Base-by-base conservation (phyloP, 1,140 invertebrate genomes). In the Eciton burchellii region DNA sequence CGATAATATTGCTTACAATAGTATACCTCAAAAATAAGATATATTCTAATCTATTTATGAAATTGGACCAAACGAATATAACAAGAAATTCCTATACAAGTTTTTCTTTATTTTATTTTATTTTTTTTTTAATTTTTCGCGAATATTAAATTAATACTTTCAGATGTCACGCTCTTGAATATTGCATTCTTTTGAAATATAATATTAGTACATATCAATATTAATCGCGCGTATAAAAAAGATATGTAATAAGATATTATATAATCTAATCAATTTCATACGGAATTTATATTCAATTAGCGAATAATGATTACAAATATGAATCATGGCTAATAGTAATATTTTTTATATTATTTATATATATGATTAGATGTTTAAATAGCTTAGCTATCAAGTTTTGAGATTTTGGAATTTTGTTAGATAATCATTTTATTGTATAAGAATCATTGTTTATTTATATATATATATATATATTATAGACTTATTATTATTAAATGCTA, bases 401-500 rank as follows among this genome's bases (percentile, higher is more conserved):
- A 87, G 54, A 73, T 11, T 81, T 71, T 77, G 74, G 84, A 29
- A 73, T 11, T 77, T 26, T 74, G 85, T 84, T 84, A 83, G 81
- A 52, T 87, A 89, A 82, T 84, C 88, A 88, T 90, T 90, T 84
- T 89, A 88, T 89, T 90, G 84, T 90, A 68, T 49, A 88, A 91
- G 86, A 88, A 89, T 89, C 6, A 35, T 89, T 77, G 85, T 81
- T 54, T 89, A 91, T 91, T 91, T 92, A 89, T 89, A 91, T 70
- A 63, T 90, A 90, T 92, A 89, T 89, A 91, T 70, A 63, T 90
- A 90, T 86, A 85, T 91, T 89, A 87, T 87, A 89, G 70, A 89
- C 88, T 90, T 91, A 88, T 91, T 84, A 87, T 91, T 82, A 92
- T 93, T 91, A 91, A 92, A 93, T 92, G 89, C 89, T 93, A 90